Percentiles rank a stretch among this genome's conserved stretches.
These are phyloP conservation scores for Melanargia galathea DNA, from an alignment of 2,888 invertebrate species.

Conservation along the genomic window DNA sequence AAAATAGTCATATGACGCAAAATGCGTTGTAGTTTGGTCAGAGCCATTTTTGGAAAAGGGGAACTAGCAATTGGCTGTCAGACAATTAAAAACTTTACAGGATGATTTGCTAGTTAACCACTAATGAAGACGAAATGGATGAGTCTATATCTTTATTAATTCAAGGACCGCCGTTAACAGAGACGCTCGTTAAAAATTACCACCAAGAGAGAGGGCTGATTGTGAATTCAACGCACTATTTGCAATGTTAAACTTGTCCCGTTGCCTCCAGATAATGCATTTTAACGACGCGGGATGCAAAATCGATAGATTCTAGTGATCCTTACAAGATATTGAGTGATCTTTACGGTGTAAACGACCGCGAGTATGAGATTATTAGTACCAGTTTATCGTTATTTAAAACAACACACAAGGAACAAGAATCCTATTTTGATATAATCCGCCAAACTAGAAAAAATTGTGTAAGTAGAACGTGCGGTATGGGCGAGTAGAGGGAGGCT, in stretches of 20 bases:
- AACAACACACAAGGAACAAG: no score
- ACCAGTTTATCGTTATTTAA: no score
- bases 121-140: conserved; percentile 48
- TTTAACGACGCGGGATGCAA: conserved; percentile 81
- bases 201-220: conserved; percentile 61
- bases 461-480: no score
- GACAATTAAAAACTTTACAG: conserved; percentile 39
- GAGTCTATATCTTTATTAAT: conserved; percentile 63
- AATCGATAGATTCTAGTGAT: conserved; percentile 60
- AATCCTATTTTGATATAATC: no score
- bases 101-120: conserved; percentile 45
- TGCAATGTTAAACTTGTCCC: conserved; percentile 76
- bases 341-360: conserved; percentile 58
- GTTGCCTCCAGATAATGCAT: conserved; percentile 78
- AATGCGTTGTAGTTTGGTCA: conserved; percentile 5
- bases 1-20: conserved; percentile 1
- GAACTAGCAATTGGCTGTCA: conserved; percentile 28
- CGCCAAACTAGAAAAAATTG: no score
- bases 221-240: conserved; percentile 74
- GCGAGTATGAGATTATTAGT: conserved; percentile 21
- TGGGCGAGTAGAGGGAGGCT: no score
- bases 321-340: conserved; percentile 58
- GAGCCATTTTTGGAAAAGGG: conserved; percentile 21
- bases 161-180: conserved; percentile 69
- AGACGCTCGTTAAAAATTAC: conserved; percentile 78